Evolutionary conservation across 2,797 vertebrate species (phyloP).

Genomic region (Mormyrus hasselquistii): DNA sequence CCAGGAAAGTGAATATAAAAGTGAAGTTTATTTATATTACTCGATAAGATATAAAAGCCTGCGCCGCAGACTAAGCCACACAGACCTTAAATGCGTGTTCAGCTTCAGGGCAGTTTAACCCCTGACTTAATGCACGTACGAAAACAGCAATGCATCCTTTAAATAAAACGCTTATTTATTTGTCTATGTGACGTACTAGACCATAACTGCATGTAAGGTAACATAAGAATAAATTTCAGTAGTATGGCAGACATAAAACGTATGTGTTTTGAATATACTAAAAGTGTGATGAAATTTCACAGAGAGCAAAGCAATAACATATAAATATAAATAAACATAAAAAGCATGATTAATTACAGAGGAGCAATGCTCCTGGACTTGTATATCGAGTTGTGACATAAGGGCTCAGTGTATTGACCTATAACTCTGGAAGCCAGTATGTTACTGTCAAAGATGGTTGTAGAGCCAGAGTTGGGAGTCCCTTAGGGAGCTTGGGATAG

Average conservation of each 20-base stretch:
- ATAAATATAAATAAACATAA: background rate
- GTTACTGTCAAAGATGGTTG: slow-evolving; percentile 5
- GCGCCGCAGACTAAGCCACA: background rate
- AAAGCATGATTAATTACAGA: background rate
- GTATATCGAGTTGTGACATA: background rate
- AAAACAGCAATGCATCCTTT: background rate
- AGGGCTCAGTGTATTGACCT: background rate
- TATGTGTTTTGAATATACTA: background rate
- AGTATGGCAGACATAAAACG: background rate
- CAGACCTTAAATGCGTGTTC: background rate
- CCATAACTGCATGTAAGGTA: background rate
- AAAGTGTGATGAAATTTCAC: background rate
- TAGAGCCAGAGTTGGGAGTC: background rate
- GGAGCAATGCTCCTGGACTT: background rate
- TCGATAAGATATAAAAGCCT: background rate
- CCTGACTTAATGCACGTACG: background rate
- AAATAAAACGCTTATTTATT: background rate
- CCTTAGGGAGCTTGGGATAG: background rate
- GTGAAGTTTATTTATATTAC: background rate
- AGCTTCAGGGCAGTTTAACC: background rate
- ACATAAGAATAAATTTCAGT: background rate
- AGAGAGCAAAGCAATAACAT: background rate
- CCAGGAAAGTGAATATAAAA: background rate
- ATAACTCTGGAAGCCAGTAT: background rate
- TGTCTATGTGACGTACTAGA: background rate